phyloP scores from a whole-genome alignment of 1,140 invertebrate genomes.

The Ceratitis capitata region DNA sequence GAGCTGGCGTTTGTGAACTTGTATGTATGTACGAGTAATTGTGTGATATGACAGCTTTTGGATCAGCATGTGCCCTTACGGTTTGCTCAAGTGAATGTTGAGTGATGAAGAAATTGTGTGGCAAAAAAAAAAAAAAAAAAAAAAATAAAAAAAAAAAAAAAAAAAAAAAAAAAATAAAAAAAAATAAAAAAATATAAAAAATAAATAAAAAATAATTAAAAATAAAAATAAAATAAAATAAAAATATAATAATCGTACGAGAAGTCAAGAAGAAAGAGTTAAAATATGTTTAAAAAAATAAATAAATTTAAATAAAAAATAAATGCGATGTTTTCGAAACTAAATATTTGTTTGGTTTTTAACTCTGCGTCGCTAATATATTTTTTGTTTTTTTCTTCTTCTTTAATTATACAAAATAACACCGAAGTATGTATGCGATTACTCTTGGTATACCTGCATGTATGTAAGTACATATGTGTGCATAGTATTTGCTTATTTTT shows the following conservation, averaged over 20 bases:
- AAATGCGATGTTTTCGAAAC: no score
- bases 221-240: no score
- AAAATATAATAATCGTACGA: no score
- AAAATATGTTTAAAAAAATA: no score
- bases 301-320: no score
- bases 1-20: neutral
- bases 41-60: neutral
- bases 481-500: slow-evolving; percentile 42
- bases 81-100: neutral
- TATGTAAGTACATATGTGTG: neutral
- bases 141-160: neutral
- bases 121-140: neutral
- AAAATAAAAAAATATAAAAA: neutral
- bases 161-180: neutral
- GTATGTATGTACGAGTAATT: neutral
- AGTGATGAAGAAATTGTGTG: neutral
- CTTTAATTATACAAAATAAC: neutral
- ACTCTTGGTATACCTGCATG: neutral
- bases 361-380: neutral
- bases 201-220: no score
- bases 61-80: neutral
- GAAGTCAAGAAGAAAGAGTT: no score
- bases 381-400: neutral
- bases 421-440: neutral
- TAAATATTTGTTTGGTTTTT: neutral